Conservation (phyloP, 2,113 vertebrate genomes). For the Prochilodus magdalenae region DNA sequence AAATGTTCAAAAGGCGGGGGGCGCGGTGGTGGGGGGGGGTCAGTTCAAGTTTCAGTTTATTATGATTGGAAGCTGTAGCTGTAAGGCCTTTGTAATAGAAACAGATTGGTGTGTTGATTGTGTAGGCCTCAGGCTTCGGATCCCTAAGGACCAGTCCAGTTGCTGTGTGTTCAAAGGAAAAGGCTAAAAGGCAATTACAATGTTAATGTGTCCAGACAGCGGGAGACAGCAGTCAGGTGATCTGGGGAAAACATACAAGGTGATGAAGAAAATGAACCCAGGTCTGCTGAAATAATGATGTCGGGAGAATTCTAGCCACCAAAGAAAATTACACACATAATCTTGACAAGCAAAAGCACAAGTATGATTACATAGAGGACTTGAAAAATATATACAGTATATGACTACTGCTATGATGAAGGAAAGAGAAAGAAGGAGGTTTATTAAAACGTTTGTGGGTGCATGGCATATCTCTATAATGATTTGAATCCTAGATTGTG, state of each 20-base stretch:
- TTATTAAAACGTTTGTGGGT: not conserved
- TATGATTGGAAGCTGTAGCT: conserved; percentile 24
- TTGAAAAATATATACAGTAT: not conserved
- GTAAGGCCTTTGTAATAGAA: conserved; percentile 76
- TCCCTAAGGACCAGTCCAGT: conserved; percentile 69
- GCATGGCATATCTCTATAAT: not conserved
- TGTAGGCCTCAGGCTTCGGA: conserved; percentile 65
- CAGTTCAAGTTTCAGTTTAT: conserved; percentile 7
- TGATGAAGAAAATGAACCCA: conserved; percentile 71
- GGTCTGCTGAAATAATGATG: conserved; percentile 78
- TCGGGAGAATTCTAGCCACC: conserved; percentile 66
- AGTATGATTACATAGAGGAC: conserved; percentile 21
- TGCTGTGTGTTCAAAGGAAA: conserved; percentile 73
- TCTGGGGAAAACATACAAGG: conserved; percentile 44
- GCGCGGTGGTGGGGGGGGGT: not conserved
- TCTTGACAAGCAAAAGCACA: conserved; percentile 42
- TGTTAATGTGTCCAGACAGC: conserved; percentile 90
- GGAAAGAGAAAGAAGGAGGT: not conserved
- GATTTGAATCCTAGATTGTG: too few relatives aligned
- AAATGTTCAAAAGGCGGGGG: not conserved
- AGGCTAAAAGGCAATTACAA: conserved; percentile 90
- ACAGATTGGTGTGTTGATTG: conserved; percentile 72
- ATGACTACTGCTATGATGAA: not conserved
- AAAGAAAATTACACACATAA: conserved; percentile 17
- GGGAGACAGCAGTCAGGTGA: conserved; percentile 49